phyloP scores from a whole-genome alignment of 2,113 vertebrate species.

The Pterocles burchelli region DNA sequence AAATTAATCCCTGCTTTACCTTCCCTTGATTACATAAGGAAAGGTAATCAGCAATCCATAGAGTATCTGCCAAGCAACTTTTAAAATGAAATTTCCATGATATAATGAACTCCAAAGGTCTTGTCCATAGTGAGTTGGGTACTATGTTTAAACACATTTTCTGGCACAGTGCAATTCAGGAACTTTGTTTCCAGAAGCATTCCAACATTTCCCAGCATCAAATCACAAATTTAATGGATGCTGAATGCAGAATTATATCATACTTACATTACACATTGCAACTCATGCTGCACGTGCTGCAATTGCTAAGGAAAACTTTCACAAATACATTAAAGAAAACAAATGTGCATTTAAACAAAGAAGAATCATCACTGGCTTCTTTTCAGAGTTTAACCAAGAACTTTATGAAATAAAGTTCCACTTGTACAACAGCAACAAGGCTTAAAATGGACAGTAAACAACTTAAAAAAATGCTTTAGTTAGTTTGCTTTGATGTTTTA shows the following conservation, averaged over 20 bases:
- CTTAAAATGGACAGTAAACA: background rate
- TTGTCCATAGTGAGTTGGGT: background rate
- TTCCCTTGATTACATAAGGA: background rate
- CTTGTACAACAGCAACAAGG: background rate
- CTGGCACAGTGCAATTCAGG: background rate
- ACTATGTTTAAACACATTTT: background rate
- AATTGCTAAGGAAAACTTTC: constrained; percentile 26
- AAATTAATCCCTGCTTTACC: constrained; percentile 20
- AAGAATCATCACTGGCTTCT: background rate
- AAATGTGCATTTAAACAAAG: background rate
- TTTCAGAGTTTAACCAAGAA: constrained; percentile 1
- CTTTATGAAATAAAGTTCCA: background rate
- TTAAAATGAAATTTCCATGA: constrained; percentile 53
- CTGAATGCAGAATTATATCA: constrained; percentile 5
- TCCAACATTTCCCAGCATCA: constrained; percentile 9
- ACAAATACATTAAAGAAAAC: background rate
- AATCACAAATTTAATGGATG: background rate
- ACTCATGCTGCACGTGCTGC: background rate
- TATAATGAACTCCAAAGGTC: constrained; percentile 1
- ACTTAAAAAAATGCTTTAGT: background rate
- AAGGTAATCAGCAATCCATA: background rate
- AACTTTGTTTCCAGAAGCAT: background rate
- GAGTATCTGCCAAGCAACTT: background rate
- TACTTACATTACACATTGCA: background rate
- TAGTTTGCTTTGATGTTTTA: background rate